phyloP scores from a whole-genome alignment of 2,113 vertebrate species.

The Apodemus speciosus region DNA sequence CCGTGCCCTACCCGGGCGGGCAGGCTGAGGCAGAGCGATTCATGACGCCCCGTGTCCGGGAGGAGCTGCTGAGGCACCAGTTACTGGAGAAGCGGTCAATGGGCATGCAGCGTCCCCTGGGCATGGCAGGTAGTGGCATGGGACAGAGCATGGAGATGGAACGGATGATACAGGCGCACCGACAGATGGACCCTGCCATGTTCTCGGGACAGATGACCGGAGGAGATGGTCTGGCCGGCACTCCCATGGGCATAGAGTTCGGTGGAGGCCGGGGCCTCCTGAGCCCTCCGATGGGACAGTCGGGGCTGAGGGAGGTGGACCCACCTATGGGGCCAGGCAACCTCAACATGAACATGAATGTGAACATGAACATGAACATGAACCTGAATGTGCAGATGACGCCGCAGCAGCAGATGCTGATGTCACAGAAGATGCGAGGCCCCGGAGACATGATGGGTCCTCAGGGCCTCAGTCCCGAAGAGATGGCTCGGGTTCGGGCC shows the following conservation, averaged over 20 bases:
- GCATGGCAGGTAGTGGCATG: constrained; percentile 84
- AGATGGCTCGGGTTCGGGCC: constrained; percentile 89
- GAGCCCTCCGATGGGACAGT: constrained; percentile 89
- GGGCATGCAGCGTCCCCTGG: constrained; percentile 88
- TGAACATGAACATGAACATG: constrained; percentile 92
- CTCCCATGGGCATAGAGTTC: constrained; percentile 91
- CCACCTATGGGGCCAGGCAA: constrained; percentile 89
- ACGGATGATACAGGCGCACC: constrained; percentile 88
- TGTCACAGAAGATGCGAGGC: constrained; percentile 93
- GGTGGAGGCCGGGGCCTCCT: constrained; percentile 90
- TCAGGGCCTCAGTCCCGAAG: constrained; percentile 89
- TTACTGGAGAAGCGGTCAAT: constrained; percentile 92
- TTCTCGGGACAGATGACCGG: constrained; percentile 85
- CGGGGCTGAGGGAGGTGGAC: constrained; percentile 91
- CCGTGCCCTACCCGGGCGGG: constrained; percentile 87
- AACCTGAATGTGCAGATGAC: constrained; percentile 93
- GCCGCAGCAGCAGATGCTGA: constrained; percentile 92
- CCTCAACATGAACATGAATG: constrained; percentile 91
- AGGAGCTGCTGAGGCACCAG: constrained; percentile 95
- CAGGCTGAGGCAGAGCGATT: constrained; percentile 92
- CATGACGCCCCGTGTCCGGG: constrained; percentile 88
- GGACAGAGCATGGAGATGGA: constrained; percentile 92
- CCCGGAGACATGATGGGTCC: constrained; percentile 84
- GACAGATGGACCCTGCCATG: constrained; percentile 88
- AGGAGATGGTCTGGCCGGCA: constrained; percentile 80